phyloP scores from a whole-genome alignment of 2,113 vertebrate species.

The Thinocorus orbignyianus region DNA sequence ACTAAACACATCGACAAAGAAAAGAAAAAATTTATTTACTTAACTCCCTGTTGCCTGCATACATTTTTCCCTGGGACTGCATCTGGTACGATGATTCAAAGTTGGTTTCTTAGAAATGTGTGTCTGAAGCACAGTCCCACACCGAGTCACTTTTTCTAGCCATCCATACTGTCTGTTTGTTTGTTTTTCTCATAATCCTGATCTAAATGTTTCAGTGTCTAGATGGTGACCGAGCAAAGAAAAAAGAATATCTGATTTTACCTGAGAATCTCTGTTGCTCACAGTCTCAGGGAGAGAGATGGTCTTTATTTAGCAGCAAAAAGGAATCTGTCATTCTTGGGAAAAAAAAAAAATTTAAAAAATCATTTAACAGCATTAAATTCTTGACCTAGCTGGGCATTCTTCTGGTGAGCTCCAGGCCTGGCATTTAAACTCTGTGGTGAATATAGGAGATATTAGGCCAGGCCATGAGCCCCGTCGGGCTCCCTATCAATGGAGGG shows the following conservation, averaged over 20 bases:
- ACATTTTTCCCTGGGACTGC: conserved; percentile 50
- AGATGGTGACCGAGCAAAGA: background rate
- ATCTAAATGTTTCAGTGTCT: background rate
- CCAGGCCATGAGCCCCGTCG: background rate
- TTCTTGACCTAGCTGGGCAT: background rate
- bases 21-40: conserved; percentile 82
- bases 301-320: background rate
- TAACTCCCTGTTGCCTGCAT: conserved; percentile 87
- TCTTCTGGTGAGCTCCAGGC: background rate
- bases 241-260: background rate
- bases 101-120: conserved; percentile 24
- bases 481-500: background rate
- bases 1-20: conserved; percentile 86
- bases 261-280: background rate
- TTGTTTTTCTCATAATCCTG: background rate
- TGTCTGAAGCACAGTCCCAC: background rate
- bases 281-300: background rate
- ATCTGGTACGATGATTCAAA: conserved; percentile 11
- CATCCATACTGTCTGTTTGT: background rate
- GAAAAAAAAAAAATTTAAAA: too few species aligned
- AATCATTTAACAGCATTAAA: background rate
- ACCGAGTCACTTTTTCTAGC: background rate
- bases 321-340: background rate
- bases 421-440: background rate
- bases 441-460: background rate